Evolutionary conservation across 2,113 vertebrate species (phyloP).

Genomic region (Cathartes aura): DNA sequence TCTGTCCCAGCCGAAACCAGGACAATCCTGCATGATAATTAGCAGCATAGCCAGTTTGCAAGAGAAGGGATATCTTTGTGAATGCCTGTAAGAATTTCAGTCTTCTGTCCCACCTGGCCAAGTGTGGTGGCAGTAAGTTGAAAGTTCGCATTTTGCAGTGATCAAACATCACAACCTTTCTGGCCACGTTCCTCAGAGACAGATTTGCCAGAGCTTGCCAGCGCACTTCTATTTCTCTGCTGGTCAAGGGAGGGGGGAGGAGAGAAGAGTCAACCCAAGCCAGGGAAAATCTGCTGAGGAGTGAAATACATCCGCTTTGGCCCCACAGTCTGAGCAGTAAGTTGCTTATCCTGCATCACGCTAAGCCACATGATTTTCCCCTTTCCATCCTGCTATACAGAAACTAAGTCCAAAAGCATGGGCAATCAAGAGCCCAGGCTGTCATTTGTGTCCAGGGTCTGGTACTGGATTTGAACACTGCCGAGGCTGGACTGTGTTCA

Average conservation of each 20-base stretch:
- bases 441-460: not conserved
- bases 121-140: not conserved
- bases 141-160: not conserved
- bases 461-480: not conserved
- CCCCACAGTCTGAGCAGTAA: not conserved
- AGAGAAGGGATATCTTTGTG: not conserved
- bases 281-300: not conserved
- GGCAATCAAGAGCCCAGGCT: not conserved
- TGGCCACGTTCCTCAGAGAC: not conserved
- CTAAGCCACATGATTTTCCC: not conserved
- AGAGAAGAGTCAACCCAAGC: not conserved
- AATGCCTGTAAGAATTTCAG: not conserved
- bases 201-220: not conserved
- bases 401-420: not conserved
- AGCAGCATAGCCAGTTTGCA: not conserved
- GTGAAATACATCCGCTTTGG: not conserved
- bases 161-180: not conserved
- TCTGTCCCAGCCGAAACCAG: too few relatives aligned
- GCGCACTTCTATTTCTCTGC: not conserved
- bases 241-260: not conserved
- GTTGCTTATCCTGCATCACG: not conserved
- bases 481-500: not conserved
- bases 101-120: not conserved
- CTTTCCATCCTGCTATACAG: not conserved
- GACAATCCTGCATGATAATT: not conserved